Base-by-base conservation (phyloP, 2,888 invertebrate genomes). In the Brachyptera risi region DNA sequence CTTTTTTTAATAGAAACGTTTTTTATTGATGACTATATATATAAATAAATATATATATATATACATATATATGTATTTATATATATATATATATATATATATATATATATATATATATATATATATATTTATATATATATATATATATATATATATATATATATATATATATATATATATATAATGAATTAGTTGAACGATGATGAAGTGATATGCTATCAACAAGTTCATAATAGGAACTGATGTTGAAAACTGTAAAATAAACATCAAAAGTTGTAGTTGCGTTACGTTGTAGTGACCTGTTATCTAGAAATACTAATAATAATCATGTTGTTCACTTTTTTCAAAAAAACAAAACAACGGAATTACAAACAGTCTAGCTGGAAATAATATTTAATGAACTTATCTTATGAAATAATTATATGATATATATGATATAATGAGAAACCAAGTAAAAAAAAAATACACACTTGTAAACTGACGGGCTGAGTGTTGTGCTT, bases 1-100 rank as follows among this genome's bases (percentile, higher is more conserved):
- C 62, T 50, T 63, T 65, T n/a, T 63, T 62, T 65, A 65, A 65
- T 56, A 65, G 62, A 47, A 60, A 65, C 61, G 64, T 65, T 65
- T 65, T 64, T 65, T 63, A 65, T 63, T 65, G 62, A 59, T 51
- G 51, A 59, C 31, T 38, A 59, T 59, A 26, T 26, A 38, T 26
- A 37, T 23, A 38, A 31, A n/a, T n/a, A n/a, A n/a, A n/a, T n/a
- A n/a, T n/a, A n/a, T n/a, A n/a, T n/a, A n/a, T n/a, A n/a, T n/a
- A n/a, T n/a, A n/a, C n/a, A n/a, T n/a, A n/a, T n/a, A n/a, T n/a
- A n/a, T n/a, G n/a, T n/a, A n/a, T n/a, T n/a, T n/a, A n/a, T n/a
- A n/a, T n/a, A n/a, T n/a, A n/a, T n/a, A n/a, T n/a, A n/a, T n/a
- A n/a, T n/a, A n/a, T n/a, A n/a, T n/a, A n/a, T n/a, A n/a, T n/a